These are phyloP conservation scores for Rhopalosiphum padi DNA, from an alignment of 1,140 invertebrate genomes.

Conservation along the genomic window DNA sequence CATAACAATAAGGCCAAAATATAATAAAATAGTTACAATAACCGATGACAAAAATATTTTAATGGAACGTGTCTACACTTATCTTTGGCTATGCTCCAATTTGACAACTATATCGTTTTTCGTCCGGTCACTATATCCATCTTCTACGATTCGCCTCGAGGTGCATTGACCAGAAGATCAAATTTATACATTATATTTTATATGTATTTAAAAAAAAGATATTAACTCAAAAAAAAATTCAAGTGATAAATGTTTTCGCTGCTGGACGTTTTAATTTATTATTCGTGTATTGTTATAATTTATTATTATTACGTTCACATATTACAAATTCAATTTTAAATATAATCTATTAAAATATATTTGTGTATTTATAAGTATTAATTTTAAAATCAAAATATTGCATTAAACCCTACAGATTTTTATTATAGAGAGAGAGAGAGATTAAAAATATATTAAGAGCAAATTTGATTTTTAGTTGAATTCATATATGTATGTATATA, in stretches of 20 bases:
- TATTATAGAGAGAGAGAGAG: neutral
- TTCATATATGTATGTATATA: neutral
- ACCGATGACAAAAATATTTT: slow-evolving; percentile 35
- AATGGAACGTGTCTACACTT: slow-evolving; percentile 38
- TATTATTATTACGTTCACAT: neutral
- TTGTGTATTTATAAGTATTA: too few relatives aligned
- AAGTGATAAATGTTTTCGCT: neutral
- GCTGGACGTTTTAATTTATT: neutral
- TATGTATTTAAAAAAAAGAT: neutral
- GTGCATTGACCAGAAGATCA: neutral
- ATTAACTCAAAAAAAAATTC: neutral
- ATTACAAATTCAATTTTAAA: neutral
- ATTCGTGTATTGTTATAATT: neutral
- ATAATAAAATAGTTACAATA: slow-evolving; percentile 9
- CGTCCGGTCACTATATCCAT: slow-evolving; percentile 15
- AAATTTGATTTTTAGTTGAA: neutral
- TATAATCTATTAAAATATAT: too few relatives aligned
- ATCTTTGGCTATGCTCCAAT: slow-evolving; percentile 45
- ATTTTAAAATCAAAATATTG: neutral
- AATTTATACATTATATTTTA: neutral
- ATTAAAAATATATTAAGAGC: neutral
- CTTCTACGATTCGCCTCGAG: neutral
- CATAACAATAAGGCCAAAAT: slow-evolving; percentile 16
- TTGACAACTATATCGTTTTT: slow-evolving; percentile 10
- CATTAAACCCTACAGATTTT: neutral